These are phyloP conservation scores for Spheniscus humboldti DNA, from an alignment of 2,797 vertebrate genomes.

Conservation along the genomic window DNA sequence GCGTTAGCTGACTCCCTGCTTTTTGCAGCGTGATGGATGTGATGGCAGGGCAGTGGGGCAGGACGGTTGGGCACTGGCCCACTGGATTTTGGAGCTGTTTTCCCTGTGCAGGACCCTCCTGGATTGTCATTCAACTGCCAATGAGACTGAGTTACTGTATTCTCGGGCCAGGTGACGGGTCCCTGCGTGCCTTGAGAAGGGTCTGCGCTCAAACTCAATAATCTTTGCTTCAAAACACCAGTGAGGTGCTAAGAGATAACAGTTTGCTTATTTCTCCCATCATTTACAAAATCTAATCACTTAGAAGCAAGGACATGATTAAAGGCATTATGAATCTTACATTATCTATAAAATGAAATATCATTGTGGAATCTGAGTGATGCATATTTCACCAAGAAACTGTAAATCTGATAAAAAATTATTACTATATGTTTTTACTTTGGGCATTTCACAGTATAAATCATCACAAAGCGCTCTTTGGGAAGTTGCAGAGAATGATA, in stretches of 20 bases:
- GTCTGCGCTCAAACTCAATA: background rate
- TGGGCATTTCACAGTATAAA: background rate
- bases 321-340: background rate
- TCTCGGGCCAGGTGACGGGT: fast-evolving
- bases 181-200: background rate
- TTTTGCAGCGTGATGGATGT: background rate
- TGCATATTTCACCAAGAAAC: background rate
- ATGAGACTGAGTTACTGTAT: background rate
- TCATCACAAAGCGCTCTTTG: background rate
- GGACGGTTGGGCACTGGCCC: background rate
- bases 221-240: background rate
- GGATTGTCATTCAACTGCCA: background rate
- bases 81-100: background rate
- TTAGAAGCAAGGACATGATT: background rate
- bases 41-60: fast-evolving
- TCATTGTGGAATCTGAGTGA: background rate
- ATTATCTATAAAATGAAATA: background rate
- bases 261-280: background rate
- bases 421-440: background rate
- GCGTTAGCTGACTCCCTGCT: background rate
- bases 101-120: background rate
- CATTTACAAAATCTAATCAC: background rate
- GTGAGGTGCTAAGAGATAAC: background rate
- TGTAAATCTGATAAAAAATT: background rate
- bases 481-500: background rate